These are phyloP conservation scores for Eupithecia pulchellata DNA, from an alignment of 2,888 invertebrate species.

Conservation along the genomic window DNA sequence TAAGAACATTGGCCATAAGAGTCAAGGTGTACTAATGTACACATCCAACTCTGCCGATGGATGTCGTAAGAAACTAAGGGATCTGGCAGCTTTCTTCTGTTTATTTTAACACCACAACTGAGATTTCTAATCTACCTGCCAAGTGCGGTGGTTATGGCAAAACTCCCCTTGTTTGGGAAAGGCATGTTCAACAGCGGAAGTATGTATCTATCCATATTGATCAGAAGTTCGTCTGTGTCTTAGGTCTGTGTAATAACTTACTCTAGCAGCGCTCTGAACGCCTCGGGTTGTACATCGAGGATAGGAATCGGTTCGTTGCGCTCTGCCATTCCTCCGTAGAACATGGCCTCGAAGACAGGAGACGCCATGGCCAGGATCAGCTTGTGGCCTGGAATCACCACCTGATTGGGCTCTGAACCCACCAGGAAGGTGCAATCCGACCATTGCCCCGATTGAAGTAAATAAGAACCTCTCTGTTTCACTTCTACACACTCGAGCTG, in stretches of 20 bases:
- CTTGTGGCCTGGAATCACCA: constrained; percentile 91
- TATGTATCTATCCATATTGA: not conserved
- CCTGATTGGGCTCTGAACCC: constrained; percentile 91
- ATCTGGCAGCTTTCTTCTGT: not conserved
- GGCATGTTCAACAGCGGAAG: not conserved
- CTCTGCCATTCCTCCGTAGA: constrained; percentile 93
- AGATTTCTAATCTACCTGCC: not conserved
- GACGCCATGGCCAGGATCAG: constrained; percentile 94
- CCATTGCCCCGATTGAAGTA: constrained; percentile 93
- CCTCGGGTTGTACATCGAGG: constrained; percentile 93
- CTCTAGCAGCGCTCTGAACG: constrained; percentile 92
- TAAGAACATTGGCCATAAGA: too few species aligned
- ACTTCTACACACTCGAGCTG: constrained; percentile 89
- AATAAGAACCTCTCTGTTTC: constrained; percentile 89
- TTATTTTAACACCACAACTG: not conserved
- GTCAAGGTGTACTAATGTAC: too few species aligned
- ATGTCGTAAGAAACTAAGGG: too few species aligned
- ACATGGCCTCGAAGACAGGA: constrained; percentile 95
- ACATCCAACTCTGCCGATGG: too few species aligned
- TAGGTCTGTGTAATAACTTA: constrained; percentile 74
- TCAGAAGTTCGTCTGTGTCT: not conserved
- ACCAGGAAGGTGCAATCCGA: constrained; percentile 93
- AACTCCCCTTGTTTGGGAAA: not conserved
- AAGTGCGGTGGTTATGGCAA: not conserved
- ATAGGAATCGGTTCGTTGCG: constrained; percentile 91